Conservation (phyloP, 1,140 invertebrate species). For the Brachionus asplanchnoidis region DNA sequence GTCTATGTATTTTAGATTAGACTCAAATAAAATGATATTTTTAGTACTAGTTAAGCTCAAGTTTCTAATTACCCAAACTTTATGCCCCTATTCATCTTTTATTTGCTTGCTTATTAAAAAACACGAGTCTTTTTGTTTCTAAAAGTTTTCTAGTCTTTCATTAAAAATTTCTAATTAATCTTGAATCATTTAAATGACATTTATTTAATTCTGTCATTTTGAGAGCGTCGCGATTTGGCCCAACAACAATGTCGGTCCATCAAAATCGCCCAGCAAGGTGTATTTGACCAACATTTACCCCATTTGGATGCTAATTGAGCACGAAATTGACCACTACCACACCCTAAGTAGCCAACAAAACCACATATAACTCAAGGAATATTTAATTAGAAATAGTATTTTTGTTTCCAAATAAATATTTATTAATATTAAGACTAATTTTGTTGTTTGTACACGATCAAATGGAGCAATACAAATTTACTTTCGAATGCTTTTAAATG, state of each 20-base stretch:
- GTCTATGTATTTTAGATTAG: background rate
- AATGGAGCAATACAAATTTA: background rate
- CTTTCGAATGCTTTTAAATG: background rate
- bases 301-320: background rate
- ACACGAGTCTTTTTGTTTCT: background rate
- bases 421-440: background rate
- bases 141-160: background rate
- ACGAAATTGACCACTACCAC: background rate
- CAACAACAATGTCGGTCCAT: background rate
- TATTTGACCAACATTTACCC: background rate
- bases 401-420: background rate
- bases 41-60: background rate
- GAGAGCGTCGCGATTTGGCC: background rate
- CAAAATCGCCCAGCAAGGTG: background rate
- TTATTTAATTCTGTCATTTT: background rate
- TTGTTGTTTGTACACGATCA: background rate
- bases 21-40: background rate
- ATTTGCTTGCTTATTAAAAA: background rate
- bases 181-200: conserved; percentile 4
- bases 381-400: background rate
- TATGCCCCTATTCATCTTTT: background rate
- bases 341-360: background rate
- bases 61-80: background rate
- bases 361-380: background rate
- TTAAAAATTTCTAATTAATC: background rate